Evolutionary conservation across 2,113 vertebrate genomes (phyloP).

Genomic region (Saccopteryx leptura): DNA sequence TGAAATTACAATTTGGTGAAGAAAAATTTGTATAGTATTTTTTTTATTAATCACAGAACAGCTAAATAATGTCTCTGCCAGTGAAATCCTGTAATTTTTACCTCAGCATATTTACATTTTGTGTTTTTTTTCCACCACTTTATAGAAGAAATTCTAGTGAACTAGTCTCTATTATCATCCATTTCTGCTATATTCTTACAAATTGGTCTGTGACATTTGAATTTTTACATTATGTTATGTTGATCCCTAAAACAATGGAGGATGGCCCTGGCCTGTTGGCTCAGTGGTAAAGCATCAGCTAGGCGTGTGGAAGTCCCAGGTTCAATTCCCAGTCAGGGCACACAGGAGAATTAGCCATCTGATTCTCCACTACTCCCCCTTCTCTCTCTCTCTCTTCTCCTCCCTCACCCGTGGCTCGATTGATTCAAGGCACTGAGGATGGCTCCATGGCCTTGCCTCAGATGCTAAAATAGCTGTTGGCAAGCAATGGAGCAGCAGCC

Average conservation of each 20-base stretch:
- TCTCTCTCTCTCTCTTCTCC: too few relatives aligned
- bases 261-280: too few relatives aligned
- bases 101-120: not conserved
- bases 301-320: too few relatives aligned
- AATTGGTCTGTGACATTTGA: not conserved
- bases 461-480: too few relatives aligned
- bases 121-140: not conserved
- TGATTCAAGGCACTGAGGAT: too few relatives aligned
- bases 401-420: too few relatives aligned
- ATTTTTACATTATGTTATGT: not conserved
- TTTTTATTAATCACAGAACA: not conserved
- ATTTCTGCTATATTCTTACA: not conserved
- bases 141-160: not conserved
- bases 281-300: too few relatives aligned
- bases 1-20: not conserved
- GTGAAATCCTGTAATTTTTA: not conserved
- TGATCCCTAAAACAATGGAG: not conserved
- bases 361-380: too few relatives aligned
- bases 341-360: too few relatives aligned
- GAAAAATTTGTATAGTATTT: not conserved
- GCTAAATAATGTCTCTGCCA: not conserved
- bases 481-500: too few relatives aligned
- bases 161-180: not conserved
- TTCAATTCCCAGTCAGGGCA: too few relatives aligned
- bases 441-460: too few relatives aligned